Base-by-base conservation (phyloP, 2,113 vertebrate genomes). In the Osmerus eperlanus region DNA sequence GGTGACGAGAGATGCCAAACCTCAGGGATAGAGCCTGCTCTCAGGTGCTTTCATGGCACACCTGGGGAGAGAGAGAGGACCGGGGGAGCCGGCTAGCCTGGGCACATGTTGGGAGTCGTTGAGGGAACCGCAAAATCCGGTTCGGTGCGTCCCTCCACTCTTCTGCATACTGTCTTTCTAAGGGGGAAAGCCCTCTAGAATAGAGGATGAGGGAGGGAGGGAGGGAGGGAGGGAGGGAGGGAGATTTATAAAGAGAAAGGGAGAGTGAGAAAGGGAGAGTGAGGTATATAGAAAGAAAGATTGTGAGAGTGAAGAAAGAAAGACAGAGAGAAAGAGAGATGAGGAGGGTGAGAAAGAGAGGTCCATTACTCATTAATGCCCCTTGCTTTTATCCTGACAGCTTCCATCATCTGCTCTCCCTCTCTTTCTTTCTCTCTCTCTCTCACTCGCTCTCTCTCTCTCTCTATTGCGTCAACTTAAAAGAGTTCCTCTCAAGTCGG, bases 311-410 rank as follows among this genome's bases (percentile, higher is more conserved):
- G 55, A 56, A 52, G 47, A 63, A 15, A 47, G 21, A 25, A 16
- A 53, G 19, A 29, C 52, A 12, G 47, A 77, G 61, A 59, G 6
- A 47, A 8, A 23, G n/a, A 23, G 19, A 47, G 41, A 47, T 12
- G 9, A 47, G 9, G 41, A 47, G 41, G 41, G 9, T 47, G 41
- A 9, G 41, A 18, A 14, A 32, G 41, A 13, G 16, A 67, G 67
- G 25, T 3, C 65, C 51, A 65, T 51, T 21, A 55, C 52, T 71
- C 32, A 19, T 72, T 71, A 77, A 28, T 16, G 76, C 52, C 76
- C 68, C n/a, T 14, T 79, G 65, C 71, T 71, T 79, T 81, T 21
- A 75, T 71, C 56, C 16, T 72, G 75, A 78, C 68, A 70, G n/a
- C 53, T 55, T 78, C 58, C 77, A 65, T 70, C 60, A 15, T 14